phyloP scores from a whole-genome alignment of 2,113 vertebrate species.

The Elanus axillaris region DNA sequence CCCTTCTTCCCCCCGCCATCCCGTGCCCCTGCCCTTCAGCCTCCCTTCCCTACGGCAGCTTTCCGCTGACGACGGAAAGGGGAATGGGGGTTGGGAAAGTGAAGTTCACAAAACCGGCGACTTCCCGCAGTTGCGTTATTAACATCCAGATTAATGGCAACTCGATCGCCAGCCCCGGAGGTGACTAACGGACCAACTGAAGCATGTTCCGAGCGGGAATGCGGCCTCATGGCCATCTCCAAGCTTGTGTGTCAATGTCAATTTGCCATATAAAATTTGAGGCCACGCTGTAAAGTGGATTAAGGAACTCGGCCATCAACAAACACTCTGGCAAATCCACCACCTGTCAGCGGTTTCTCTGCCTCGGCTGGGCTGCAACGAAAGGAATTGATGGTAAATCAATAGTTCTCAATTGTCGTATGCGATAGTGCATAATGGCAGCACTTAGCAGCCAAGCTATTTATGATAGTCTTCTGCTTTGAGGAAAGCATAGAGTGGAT shows the following conservation, averaged over 20 bases:
- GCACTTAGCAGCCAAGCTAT: not conserved
- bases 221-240: not conserved
- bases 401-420: constrained; percentile 20
- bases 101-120: not conserved
- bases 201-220: not conserved
- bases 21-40: not conserved
- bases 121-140: not conserved
- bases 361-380: constrained; percentile 16
- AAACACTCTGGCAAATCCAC: not conserved
- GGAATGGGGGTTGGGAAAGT: not conserved
- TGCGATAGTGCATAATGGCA: not conserved
- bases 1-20: not conserved
- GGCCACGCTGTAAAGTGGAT: constrained; percentile 28
- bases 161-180: not conserved
- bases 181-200: not conserved
- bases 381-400: constrained; percentile 41
- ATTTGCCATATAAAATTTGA: constrained; percentile 16
- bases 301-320: constrained; percentile 32
- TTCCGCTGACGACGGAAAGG: not conserved
- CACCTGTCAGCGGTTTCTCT: constrained; percentile 29
- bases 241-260: not conserved
- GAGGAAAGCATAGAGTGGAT: not conserved
- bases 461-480: not conserved
- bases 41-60: not conserved
- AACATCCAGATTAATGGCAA: not conserved